Evolutionary conservation across 2,888 invertebrate genomes (phyloP).

Genomic region (Notodonta ziczac): DNA sequence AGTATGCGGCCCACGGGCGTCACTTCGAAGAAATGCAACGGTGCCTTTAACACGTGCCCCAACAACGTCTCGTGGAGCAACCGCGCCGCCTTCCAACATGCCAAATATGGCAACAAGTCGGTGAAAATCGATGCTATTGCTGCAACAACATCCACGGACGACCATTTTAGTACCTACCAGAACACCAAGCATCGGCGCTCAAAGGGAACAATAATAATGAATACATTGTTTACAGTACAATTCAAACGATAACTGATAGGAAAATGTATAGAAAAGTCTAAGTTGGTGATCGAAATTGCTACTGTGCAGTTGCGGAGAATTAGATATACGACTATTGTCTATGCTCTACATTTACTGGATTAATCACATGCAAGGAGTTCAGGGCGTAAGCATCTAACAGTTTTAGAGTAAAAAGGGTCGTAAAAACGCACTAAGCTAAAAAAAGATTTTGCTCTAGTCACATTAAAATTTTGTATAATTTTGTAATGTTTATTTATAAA

Average conservation of each 20-base stretch:
- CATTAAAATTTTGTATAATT: neutral
- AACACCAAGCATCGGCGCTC: slow-evolving; percentile 12
- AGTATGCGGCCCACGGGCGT: slow-evolving; percentile 91
- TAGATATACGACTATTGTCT: slow-evolving; percentile 14
- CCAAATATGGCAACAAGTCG: slow-evolving; percentile 88
- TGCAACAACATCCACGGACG: slow-evolving; percentile 83
- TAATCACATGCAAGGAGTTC: slow-evolving; percentile 23
- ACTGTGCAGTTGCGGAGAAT: slow-evolving; percentile 13
- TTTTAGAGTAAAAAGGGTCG: slow-evolving; percentile 11
- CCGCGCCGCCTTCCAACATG: slow-evolving; percentile 88
- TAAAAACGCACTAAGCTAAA: slow-evolving; percentile 1
- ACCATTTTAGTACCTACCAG: slow-evolving; percentile 34
- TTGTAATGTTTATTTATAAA: slow-evolving; percentile 49
- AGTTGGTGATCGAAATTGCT: slow-evolving; percentile 24
- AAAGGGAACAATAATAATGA: slow-evolving; percentile 57
- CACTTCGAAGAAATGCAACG: slow-evolving; percentile 91
- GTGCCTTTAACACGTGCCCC: slow-evolving; percentile 86
- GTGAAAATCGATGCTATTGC: slow-evolving; percentile 87
- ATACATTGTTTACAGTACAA: slow-evolving; percentile 70
- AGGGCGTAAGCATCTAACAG: slow-evolving; percentile 12
- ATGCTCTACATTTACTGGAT: slow-evolving; percentile 17
- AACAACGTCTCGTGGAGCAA: slow-evolving; percentile 86
- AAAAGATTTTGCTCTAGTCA: neutral
- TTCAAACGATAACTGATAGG: slow-evolving; percentile 26
- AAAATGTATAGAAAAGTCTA: slow-evolving; percentile 26